Conservation (phyloP, 2,888 invertebrate genomes). For the Rapana venosa region DNA sequence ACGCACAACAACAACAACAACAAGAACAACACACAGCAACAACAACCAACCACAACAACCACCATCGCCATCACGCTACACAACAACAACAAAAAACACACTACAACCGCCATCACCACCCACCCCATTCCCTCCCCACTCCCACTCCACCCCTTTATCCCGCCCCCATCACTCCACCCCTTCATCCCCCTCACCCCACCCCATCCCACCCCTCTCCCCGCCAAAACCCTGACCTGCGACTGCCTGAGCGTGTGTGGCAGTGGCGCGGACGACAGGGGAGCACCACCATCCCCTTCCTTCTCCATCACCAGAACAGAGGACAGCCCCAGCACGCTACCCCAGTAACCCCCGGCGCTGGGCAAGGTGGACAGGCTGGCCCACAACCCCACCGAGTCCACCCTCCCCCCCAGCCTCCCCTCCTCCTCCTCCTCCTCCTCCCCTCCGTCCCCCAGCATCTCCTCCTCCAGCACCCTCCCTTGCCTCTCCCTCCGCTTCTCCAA, state of each 20-base stretch:
- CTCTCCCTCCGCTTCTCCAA: not conserved
- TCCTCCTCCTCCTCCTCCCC: not conserved
- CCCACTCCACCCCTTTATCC: not conserved
- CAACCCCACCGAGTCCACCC: not conserved
- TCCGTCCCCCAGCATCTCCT: not conserved
- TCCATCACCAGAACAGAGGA: constrained; percentile 23
- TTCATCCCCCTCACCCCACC: not conserved
- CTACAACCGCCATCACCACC: not conserved
- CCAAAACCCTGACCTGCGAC: not conserved
- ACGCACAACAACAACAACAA: too few relatives aligned
- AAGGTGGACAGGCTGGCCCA: constrained; percentile 35
- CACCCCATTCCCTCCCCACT: not conserved
- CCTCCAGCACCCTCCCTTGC: not conserved
- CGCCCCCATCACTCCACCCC: not conserved
- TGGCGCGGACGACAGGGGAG: not conserved
- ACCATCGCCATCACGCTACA: not conserved
- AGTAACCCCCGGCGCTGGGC: constrained; percentile 29
- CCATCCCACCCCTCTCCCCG: not conserved
- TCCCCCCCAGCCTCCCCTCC: not conserved
- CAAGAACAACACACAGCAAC: too few relatives aligned
- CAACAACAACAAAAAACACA: not conserved
- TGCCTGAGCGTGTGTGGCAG: not conserved
- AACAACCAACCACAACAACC: too few relatives aligned
- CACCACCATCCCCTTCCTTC: constrained; percentile 9
- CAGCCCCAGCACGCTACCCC: constrained; percentile 37